Percentiles rank a stretch among this genome's conserved stretches.
Conservation (phyloP, 2,888 invertebrate species). For the Protula sp. region DNA sequence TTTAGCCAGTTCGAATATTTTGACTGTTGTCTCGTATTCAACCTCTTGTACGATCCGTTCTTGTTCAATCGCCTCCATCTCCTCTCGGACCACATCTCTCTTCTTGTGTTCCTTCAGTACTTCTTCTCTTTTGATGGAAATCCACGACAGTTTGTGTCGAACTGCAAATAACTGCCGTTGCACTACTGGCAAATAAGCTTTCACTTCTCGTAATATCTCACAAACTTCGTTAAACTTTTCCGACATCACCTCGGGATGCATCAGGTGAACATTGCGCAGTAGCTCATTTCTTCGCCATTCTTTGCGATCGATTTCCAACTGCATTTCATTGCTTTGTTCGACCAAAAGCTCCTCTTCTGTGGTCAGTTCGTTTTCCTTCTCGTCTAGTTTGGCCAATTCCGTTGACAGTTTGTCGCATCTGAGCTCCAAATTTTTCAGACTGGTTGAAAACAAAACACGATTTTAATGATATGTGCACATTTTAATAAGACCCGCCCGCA, state of each 20-base stretch:
- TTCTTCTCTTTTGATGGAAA: conserved; percentile 28
- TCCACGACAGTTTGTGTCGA: conserved; percentile 34
- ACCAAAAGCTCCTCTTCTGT: conserved; percentile 18
- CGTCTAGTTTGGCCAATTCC: background rate
- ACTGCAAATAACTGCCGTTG: conserved; percentile 10
- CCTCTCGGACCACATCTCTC: conserved; percentile 24
- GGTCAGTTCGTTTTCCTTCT: conserved; percentile 24
- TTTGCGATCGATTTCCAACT: conserved; percentile 38
- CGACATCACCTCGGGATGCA: background rate
- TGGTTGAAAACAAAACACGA: too few relatives aligned
- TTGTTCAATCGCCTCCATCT: conserved; percentile 6
- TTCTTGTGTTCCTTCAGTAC: conserved; percentile 25
- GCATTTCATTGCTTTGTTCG: conserved; percentile 30
- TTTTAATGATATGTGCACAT: too few relatives aligned
- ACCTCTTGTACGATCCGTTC: conserved; percentile 6
- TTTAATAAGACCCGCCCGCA: too few relatives aligned
- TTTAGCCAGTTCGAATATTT: conserved; percentile 29
- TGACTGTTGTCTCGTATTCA: background rate
- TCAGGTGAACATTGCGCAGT: conserved; percentile 5
- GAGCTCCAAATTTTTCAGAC: conserved; percentile 30
- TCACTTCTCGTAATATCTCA: background rate
- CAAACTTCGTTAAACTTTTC: background rate
- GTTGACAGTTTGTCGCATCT: conserved; percentile 11
- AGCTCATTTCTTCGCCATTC: conserved; percentile 26
- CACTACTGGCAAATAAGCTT: background rate